A percentile compares a stretch with the other conserved stretches of the same genome.
Conservation (phyloP, 1,140 invertebrate species). For the Drosophila yakuba region DNA sequence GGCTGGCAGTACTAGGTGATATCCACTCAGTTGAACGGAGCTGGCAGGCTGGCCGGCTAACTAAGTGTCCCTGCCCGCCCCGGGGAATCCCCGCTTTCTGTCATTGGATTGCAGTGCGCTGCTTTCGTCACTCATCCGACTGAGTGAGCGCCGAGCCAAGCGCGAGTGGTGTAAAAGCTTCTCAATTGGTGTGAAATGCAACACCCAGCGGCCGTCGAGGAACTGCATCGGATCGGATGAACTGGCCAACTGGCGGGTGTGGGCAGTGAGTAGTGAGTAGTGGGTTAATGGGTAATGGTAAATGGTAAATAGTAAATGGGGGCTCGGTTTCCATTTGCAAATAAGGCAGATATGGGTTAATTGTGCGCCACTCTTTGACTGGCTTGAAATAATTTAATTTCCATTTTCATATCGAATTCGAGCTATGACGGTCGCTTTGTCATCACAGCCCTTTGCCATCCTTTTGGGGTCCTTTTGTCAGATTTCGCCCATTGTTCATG, state of each 20-base stretch:
- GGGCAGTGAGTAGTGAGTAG: neutral
- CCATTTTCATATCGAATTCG: conserved; percentile 28
- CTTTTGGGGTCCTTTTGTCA: conserved; percentile 18
- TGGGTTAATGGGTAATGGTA: neutral
- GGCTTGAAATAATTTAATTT: conserved; percentile 66
- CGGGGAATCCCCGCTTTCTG: conserved; percentile 10
- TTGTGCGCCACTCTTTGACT: conserved; percentile 74
- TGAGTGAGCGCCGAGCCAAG: conserved; percentile 73
- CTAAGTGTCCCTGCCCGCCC: conserved; percentile 48
- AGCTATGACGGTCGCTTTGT: conserved; percentile 1
- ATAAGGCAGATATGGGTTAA: conserved; percentile 71
- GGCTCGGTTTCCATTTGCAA: conserved; percentile 56
- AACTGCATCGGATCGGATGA: conserved; percentile 2
- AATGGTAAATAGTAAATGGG: conserved; percentile 8
- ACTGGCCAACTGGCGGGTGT: neutral
- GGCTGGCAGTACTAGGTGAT: neutral
- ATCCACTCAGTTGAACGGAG: conserved; percentile 41
- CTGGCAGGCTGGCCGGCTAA: conserved; percentile 46
- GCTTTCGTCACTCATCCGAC: conserved; percentile 78
- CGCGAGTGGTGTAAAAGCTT: conserved; percentile 60
- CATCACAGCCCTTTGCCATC: neutral
- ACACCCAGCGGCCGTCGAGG: conserved; percentile 52
- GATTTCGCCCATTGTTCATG: conserved; percentile 19
- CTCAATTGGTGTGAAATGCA: conserved; percentile 80
- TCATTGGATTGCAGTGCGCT: conserved; percentile 45